Evolutionary conservation across 35 echinoderm and acorn worm genomes (phyloP).

Genomic region (Apostichopus californicus): DNA sequence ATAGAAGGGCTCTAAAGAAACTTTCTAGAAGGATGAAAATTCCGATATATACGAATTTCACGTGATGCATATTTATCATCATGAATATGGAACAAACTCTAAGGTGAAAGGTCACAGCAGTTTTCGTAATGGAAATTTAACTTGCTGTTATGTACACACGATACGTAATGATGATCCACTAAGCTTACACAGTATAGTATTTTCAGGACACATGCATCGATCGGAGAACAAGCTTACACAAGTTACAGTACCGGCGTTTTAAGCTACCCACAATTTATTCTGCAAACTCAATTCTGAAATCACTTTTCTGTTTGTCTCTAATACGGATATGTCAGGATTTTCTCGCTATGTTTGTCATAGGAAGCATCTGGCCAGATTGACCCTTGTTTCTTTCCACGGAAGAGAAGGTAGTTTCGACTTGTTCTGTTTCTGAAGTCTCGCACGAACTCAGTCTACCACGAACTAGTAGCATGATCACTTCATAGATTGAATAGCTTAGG

Average conservation of each 20-base stretch:
- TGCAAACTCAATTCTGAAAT: background rate
- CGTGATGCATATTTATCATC: too few relatives aligned
- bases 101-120: background rate
- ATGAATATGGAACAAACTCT: background rate
- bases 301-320: background rate
- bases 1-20: too few relatives aligned
- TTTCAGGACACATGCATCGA: background rate
- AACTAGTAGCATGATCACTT: background rate
- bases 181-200: background rate
- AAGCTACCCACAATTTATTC: background rate
- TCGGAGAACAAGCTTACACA: background rate
- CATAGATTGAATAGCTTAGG: background rate
- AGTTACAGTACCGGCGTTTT: background rate
- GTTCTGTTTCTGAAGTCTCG: background rate
- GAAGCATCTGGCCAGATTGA: conserved; percentile 36
- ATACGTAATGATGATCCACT: background rate
- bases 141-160: background rate
- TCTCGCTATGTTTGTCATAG: conserved; percentile 34
- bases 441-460: background rate
- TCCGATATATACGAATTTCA: too few relatives aligned
- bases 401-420: conserved; percentile 1
- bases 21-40: too few relatives aligned
- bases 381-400: background rate
- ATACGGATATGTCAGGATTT: conserved; percentile 46
- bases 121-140: background rate